phyloP scores from a whole-genome alignment of 2,797 vertebrate species.

The Anguilla pacifica region DNA sequence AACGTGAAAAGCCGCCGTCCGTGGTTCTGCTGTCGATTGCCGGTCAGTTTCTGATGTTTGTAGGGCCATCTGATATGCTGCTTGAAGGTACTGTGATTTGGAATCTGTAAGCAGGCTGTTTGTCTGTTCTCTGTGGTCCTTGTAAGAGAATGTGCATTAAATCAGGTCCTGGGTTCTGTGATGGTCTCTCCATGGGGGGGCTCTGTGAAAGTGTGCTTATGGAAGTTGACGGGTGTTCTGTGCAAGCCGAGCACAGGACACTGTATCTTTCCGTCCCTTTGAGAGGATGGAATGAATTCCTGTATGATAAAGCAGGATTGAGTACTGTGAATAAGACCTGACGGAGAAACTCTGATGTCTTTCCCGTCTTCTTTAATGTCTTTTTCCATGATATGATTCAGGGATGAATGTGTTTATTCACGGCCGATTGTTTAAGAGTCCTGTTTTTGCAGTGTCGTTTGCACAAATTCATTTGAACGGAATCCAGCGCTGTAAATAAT shows the following conservation, averaged over 20 bases:
- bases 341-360: background rate
- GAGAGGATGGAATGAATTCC: background rate
- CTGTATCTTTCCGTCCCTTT: background rate
- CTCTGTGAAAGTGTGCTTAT: background rate
- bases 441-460: background rate
- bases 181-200: background rate
- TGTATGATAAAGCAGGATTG: background rate
- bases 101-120: background rate
- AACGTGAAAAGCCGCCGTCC: background rate
- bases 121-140: background rate
- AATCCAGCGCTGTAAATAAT: conserved; percentile 5
- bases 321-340: background rate
- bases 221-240: background rate
- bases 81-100: background rate
- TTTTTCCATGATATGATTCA: background rate
- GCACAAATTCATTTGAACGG: background rate
- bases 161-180: background rate
- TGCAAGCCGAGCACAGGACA: background rate
- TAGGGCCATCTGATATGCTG: background rate
- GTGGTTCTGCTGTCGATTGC: background rate
- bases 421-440: background rate
- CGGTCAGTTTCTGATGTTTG: background rate
- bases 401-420: background rate
- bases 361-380: background rate
- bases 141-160: background rate